These are phyloP conservation scores for Scytalopus superciliaris DNA, from an alignment of 2,113 vertebrate genomes.

Conservation along the genomic window DNA sequence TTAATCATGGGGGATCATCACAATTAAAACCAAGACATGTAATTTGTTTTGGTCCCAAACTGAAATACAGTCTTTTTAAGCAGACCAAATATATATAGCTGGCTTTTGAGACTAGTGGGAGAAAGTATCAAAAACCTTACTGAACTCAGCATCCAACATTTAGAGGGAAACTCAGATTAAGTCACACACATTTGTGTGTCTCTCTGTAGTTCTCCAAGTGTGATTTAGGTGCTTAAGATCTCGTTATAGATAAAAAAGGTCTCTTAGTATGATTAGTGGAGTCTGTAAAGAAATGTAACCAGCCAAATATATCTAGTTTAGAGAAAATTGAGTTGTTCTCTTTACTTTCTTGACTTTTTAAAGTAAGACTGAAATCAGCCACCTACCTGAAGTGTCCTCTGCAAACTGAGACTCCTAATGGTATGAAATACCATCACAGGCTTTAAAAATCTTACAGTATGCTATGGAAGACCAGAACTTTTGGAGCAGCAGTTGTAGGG, in stretches of 20 bases:
- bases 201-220: not conserved
- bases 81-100: not conserved
- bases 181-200: not conserved
- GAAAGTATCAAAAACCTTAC: not conserved
- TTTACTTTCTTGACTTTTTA: not conserved
- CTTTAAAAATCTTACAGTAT: not conserved
- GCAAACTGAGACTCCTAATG: not conserved
- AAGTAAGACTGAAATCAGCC: not conserved
- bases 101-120: not conserved
- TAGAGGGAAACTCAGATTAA: not conserved
- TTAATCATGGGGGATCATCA: not conserved
- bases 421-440: not conserved
- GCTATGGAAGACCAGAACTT: not conserved
- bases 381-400: not conserved
- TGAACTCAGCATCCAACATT: not conserved
- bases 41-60: not conserved
- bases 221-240: not conserved
- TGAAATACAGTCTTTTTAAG: not conserved
- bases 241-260: not conserved
- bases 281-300: not conserved
- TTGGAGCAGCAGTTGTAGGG: not conserved
- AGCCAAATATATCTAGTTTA: not conserved
- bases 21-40: not conserved
- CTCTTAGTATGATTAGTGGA: not conserved
- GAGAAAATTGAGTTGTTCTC: not conserved